Conservation (phyloP, 2,797 vertebrate genomes). For the Muscicapa striata region DNA sequence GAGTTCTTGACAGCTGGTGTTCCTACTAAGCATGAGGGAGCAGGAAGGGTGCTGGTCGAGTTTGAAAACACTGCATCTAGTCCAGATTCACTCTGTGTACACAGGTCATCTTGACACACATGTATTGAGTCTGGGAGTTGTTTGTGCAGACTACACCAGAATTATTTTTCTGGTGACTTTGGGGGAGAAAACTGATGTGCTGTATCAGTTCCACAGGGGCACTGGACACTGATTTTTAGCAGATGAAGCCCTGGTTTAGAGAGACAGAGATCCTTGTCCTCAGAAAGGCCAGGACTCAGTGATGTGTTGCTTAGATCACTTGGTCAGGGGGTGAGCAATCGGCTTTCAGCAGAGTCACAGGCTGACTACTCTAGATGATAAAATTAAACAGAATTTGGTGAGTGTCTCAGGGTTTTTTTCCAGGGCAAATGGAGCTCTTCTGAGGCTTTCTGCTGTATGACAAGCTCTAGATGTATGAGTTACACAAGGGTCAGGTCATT, state of each 20-base stretch:
- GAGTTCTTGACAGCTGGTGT: neutral
- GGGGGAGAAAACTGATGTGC: rapidly evolving
- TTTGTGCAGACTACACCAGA: neutral
- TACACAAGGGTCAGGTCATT: neutral
- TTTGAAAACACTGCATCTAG: neutral
- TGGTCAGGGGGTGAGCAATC: neutral
- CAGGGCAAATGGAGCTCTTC: neutral
- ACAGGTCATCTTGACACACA: neutral
- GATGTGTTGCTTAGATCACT: neutral
- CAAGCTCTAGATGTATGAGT: neutral
- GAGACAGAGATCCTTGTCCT: neutral
- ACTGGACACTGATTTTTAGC: neutral
- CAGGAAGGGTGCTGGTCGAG: neutral
- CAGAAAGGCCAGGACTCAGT: neutral
- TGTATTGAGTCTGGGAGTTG: neutral
- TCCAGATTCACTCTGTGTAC: neutral
- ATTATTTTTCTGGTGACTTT: neutral
- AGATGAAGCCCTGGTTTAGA: neutral
- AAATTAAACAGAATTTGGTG: neutral
- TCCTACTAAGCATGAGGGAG: neutral
- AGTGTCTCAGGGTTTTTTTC: neutral
- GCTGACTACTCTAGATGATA: neutral
- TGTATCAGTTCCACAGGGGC: neutral
- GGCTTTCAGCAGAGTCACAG: neutral
- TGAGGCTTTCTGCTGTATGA: neutral